Evolutionary conservation across 2,113 vertebrate genomes (phyloP), one percentile per base, ranked within the genome.

Genomic region (Saccopteryx bilineata): DNA sequence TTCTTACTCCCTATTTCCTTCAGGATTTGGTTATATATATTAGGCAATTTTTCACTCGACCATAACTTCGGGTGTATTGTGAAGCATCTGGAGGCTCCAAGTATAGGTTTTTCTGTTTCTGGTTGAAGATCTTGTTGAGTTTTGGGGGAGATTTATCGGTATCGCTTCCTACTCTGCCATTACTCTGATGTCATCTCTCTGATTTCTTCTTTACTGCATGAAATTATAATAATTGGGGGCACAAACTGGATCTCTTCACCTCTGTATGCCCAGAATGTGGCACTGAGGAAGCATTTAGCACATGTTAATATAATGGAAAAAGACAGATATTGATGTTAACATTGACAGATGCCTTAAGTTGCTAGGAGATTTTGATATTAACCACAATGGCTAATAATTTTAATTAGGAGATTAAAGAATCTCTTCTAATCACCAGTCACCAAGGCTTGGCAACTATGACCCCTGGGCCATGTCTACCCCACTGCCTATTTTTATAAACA

Each of bases 291-390:
- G 12, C 14, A 69, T 93, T 97, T 58, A 94, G 58, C 31, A 90
- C 48, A 74, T 86, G 24, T 58, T 74, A 88, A 82, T 74, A 48
- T 74, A 65, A 48, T 31, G 9, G 71, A n/a, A 90, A 89, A 84
- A 87, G 74, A 76, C 66, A 69, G 60, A 26, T 82, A 78, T 74
- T 56, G 75, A 75, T 39, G 90, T 15, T 33, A 60, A 33, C 13
- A 33, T 46, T 63, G 87, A 75, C 65, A 90, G 80, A 90, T 66
- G 71, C 18, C 23, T 23, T 78, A 46, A 72, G 19, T 56, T 83
- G 63, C 54, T 66, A 52, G 85, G 50, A 76, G 21, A 87, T 92
- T 91, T 87, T 93, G 31, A 15, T 87, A n/a, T 85, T 84, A 95
- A 76, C 28, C 11, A 66, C 14, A 81, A 84, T 85, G 82, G 5